Conservation (phyloP, 2,113 vertebrate species). For the Pseudorhombus dupliciocellatus region DNA sequence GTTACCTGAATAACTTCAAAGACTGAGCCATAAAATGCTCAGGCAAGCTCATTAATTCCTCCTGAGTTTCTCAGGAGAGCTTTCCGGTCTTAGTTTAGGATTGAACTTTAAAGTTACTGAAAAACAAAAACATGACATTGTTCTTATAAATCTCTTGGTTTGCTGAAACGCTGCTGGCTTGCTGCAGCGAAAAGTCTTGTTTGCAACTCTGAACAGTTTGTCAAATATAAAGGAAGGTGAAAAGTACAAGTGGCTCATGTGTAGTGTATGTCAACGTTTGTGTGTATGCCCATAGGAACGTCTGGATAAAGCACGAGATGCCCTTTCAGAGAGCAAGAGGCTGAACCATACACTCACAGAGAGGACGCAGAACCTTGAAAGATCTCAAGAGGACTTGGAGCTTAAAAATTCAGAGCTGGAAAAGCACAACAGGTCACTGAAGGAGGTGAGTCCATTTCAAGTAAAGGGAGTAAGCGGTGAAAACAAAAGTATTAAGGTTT, state of each 20-base stretch:
- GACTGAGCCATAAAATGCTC: slow-evolving; percentile 60
- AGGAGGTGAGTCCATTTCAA: slow-evolving; percentile 71
- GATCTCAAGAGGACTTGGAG: slow-evolving; percentile 69
- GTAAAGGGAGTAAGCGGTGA: background rate
- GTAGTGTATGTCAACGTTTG: background rate
- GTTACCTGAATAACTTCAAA: slow-evolving; percentile 65
- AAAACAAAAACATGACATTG: slow-evolving; percentile 72
- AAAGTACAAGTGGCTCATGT: background rate
- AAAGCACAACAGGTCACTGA: slow-evolving; percentile 63
- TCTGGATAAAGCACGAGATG: slow-evolving; percentile 73
- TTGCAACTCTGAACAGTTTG: slow-evolving; percentile 17
- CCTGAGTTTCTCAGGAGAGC: slow-evolving; percentile 68
- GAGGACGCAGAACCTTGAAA: slow-evolving; percentile 70
- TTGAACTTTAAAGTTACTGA: slow-evolving; percentile 65
- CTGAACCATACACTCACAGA: slow-evolving; percentile 75
- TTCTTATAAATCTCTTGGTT: slow-evolving; percentile 63
- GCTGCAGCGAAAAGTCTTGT: slow-evolving; percentile 43
- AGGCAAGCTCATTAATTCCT: slow-evolving; percentile 70
- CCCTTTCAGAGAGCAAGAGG: slow-evolving; percentile 79
- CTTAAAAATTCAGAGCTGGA: slow-evolving; percentile 69
- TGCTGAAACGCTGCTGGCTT: slow-evolving; percentile 45
- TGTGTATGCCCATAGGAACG: slow-evolving; percentile 73
- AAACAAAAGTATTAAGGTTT: slow-evolving; percentile 12
- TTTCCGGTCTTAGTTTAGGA: slow-evolving; percentile 58
- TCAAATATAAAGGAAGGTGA: slow-evolving; percentile 27